These are phyloP conservation scores for Lerista edwardsae DNA, from an alignment of 2,797 vertebrate species.

Conservation along the genomic window DNA sequence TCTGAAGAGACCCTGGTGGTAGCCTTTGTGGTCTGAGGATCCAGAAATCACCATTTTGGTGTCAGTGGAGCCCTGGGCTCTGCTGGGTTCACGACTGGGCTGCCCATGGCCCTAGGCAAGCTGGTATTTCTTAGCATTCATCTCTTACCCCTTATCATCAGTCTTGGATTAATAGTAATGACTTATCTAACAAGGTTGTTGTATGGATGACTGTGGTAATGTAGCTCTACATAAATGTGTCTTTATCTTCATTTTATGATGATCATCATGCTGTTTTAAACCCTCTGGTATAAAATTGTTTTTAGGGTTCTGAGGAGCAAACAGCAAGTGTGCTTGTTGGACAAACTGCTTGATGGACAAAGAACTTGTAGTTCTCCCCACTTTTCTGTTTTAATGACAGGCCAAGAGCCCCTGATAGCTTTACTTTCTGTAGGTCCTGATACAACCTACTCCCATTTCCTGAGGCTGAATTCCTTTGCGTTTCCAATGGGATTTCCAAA, in stretches of 20 bases:
- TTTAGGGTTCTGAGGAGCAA: background rate
- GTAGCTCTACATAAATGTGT: background rate
- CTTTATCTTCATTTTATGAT: background rate
- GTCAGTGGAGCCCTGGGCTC: too few species aligned
- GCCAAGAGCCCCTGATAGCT: background rate
- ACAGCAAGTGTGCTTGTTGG: background rate
- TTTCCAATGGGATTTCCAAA: slow-evolving; percentile 17
- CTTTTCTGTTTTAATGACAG: background rate
- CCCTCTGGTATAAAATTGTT: background rate
- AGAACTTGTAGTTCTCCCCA: background rate
- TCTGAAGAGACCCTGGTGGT: too few species aligned
- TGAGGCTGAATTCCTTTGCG: slow-evolving; percentile 10
- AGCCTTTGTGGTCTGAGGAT: too few species aligned
- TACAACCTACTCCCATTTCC: background rate
- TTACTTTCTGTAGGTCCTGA: background rate
- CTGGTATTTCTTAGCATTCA: background rate
- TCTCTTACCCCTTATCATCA: background rate
- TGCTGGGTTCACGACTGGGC: too few species aligned
- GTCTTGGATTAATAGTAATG: background rate
- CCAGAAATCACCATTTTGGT: too few species aligned
- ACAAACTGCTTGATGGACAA: background rate
- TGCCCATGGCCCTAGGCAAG: background rate
- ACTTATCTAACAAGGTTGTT: background rate
- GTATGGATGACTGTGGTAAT: background rate
- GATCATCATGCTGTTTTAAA: too few species aligned